These are phyloP conservation scores for Galeopterus variegatus DNA, from an alignment of 2,113 vertebrate species.

Conservation along the genomic window DNA sequence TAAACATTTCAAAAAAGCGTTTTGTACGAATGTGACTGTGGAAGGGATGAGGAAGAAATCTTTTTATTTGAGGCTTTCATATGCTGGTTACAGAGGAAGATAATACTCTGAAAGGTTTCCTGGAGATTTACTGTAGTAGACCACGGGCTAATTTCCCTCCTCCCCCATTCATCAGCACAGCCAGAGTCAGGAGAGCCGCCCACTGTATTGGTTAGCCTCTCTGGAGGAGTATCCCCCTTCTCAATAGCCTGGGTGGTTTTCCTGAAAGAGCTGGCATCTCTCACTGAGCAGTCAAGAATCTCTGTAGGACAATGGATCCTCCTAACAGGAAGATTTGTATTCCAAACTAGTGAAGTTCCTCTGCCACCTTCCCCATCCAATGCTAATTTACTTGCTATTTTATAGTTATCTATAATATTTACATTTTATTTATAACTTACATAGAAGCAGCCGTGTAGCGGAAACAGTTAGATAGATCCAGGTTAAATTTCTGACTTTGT, in stretches of 20 bases:
- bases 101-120: neutral
- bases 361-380: neutral
- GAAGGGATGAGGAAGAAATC: neutral
- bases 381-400: constrained; percentile 43
- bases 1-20: neutral
- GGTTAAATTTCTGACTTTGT: neutral
- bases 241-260: neutral
- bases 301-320: neutral
- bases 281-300: neutral
- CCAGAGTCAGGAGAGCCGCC: neutral
- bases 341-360: neutral
- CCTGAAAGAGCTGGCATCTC: neutral
- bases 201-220: neutral
- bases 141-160: neutral
- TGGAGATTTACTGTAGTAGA: neutral
- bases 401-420: constrained; percentile 50
- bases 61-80: constrained; percentile 24
- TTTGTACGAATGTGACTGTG: neutral
- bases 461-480: neutral
- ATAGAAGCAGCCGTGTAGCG: neutral
- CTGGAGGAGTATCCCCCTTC: neutral
- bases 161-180: neutral
- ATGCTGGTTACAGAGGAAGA: neutral
- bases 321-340: neutral
- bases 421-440: neutral